Evolutionary conservation across 2,797 vertebrate species (phyloP).

Genomic region (Halcyon badia): DNA sequence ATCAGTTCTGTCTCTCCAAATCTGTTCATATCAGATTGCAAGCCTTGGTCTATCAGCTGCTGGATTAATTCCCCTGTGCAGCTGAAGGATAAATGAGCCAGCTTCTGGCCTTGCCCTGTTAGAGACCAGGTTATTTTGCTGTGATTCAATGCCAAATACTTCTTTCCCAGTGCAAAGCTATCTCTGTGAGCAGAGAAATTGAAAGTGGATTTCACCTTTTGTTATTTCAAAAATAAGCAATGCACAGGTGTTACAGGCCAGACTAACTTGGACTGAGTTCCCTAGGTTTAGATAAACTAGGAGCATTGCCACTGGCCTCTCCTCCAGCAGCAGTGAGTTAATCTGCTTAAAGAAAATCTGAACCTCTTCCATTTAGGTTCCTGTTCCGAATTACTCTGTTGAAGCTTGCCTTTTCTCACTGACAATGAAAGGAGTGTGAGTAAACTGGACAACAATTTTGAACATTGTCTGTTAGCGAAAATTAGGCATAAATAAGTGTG

Average conservation of each 20-base stretch:
- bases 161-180: background rate
- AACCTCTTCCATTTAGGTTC: background rate
- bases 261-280: background rate
- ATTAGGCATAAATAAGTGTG: background rate
- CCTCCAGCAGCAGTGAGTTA: background rate
- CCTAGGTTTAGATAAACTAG: background rate
- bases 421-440: background rate
- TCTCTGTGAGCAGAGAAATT: background rate
- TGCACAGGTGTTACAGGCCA: background rate
- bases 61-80: background rate
- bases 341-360: background rate
- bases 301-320: background rate
- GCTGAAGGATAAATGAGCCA: constrained; percentile 46
- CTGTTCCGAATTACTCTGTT: background rate
- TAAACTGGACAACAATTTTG: background rate
- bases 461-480: background rate
- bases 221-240: constrained; percentile 19
- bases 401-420: background rate
- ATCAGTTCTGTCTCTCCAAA: background rate
- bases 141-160: constrained; percentile 11
- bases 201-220: constrained; percentile 23
- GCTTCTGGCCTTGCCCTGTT: background rate
- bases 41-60: background rate
- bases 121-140: constrained; percentile 17
- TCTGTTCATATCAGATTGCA: background rate